Evolutionary conservation across 1,140 invertebrate species (phyloP), one percentile per base, ranked within the genome.

Genomic region (Papilio dardanus): DNA sequence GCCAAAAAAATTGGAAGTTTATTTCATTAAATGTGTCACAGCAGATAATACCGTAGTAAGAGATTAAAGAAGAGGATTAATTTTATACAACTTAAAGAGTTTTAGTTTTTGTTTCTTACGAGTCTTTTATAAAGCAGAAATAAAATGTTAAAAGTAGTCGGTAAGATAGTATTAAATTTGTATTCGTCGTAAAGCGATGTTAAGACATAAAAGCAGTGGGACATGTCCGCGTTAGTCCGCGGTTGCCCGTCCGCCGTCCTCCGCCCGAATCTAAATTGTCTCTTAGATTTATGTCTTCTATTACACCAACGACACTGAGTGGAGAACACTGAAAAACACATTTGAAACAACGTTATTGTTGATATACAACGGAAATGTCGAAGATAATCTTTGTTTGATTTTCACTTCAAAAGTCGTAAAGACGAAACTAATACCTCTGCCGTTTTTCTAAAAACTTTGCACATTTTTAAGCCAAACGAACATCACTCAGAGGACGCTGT

Each of bases 281-380:
- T 50, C 69, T 50, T 50, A 71, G 69, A 73, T 73, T 73, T 73
- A 73, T 73, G 71, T 73, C 28, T 73, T 73, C 71, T 73, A 73
- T 73, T 73, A 73, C 71, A 73, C 46, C 42, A 73, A 73, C 46
- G 71, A 54, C 71, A 73, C 71, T 33, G 71, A 73, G 42, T 10
- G 8, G 28, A 50, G 71, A 19, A 50, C 50, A 73, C 71, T 73
- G 71, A 58, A 73, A 73, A 58, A 73, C 71, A 73, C 71, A 73
- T 58, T 73, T 73, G 30, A 58, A 40, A 71, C 24, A 24, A 58
- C 46, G n/a, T 73, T 73, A 73, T 58, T 73, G 71, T 73, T 73
- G 71, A 35, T 73, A 73, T 73, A 73, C 58, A 73, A 58, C 71
- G 50, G 21, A 73, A 73, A 54, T 4, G n/a, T 58, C 31, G 12